Conservation (phyloP, 2,888 invertebrate species). For the Protophormia terraenovae region DNA sequence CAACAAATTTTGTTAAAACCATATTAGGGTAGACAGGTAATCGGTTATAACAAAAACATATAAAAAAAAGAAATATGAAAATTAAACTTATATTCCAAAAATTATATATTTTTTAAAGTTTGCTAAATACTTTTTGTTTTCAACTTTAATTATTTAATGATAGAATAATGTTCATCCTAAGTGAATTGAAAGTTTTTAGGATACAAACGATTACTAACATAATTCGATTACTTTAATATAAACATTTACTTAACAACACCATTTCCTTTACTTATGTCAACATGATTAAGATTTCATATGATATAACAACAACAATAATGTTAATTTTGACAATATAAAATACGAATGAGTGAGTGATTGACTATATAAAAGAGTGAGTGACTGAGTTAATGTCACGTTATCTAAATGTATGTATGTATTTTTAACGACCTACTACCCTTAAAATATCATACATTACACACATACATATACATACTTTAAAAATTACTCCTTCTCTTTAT, state of each 20-base stretch:
- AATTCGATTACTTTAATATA: neutral
- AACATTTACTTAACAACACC: neutral
- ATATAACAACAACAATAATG: neutral
- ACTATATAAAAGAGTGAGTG: neutral
- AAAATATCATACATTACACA: neutral
- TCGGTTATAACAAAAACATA: neutral
- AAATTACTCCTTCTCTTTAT: neutral
- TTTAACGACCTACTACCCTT: constrained; percentile 45
- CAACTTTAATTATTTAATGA: too few relatives aligned
- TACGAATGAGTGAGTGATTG: neutral
- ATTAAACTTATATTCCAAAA: too few relatives aligned
- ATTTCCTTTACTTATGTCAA: neutral
- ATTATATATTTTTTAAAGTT: too few relatives aligned
- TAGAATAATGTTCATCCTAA: too few relatives aligned
- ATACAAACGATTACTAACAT: neutral
- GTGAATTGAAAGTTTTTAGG: too few relatives aligned
- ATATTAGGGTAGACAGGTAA: neutral
- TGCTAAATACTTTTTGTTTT: too few relatives aligned
- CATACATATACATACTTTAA: neutral
- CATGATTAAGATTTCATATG: neutral
- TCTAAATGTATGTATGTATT: neutral
- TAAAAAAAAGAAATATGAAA: too few relatives aligned
- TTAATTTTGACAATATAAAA: neutral
- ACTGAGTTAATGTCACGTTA: neutral
- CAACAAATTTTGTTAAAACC: neutral